Evolutionary conservation across 2,888 invertebrate species (phyloP), one percentile per base, ranked within the genome.

Genomic region (Mystacides longicornis): DNA sequence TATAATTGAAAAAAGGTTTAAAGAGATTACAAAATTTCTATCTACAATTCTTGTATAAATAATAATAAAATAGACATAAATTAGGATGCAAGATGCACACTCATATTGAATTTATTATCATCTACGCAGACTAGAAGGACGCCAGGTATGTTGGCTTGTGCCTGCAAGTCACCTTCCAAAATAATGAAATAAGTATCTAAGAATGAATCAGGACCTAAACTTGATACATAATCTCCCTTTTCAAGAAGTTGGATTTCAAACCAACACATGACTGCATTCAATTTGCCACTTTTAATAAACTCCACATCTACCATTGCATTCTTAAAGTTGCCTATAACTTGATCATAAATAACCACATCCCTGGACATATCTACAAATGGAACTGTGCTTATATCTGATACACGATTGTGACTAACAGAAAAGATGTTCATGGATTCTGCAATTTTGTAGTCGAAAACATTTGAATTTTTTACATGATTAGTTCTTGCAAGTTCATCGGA

Each of bases 401-500:
- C 71, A 56, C 77, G 78, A 63, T 81, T 80, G 63, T 81, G 79
- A 16, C 72, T 71, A 57, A 85, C 83, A 65, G 79, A 73, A 67
- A 78, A 85, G 62, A 74, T 71, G 63, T 85, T 85, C 37, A 85
- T 74, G 58, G 74, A 72, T 46, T 72, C 67, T 2, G 78, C 78
- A 55, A 85, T 75, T 60, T 71, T 72, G 62, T 77, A 82, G 48
- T 72, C 69, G 53, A 74, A 73, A 2, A 80, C 69, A 68, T 83
- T 81, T 23, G 69, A 69, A 66, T 82, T 80, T 62, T 76, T 69
- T 1, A 85, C 75, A 56, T 69, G 71, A 63, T 82, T 81, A 64
- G 79, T 80, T 51, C 74, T 70, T 56, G 80, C 74, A 37, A 86
- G 67, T 74, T 82, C 82, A 23, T 75, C 67, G 3, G 83, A 81